Evolutionary conservation across 2,797 vertebrate genomes (phyloP).

Genomic region (Varecia variegata): DNA sequence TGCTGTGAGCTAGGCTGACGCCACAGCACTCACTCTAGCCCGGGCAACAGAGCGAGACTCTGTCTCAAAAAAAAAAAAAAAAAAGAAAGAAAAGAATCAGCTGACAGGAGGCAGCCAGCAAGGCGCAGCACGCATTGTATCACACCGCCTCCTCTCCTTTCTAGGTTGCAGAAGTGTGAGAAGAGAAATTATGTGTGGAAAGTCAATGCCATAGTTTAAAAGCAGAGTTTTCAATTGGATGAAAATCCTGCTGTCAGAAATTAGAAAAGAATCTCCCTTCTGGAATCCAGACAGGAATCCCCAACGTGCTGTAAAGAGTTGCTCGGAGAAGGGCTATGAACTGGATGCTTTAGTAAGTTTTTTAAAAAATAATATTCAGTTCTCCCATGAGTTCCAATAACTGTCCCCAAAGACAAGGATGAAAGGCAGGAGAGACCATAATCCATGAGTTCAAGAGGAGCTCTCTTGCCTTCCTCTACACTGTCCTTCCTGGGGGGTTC

Average conservation of each 20-base stretch:
- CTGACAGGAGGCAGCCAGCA: background rate
- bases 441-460: background rate
- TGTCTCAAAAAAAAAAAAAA: too few species aligned
- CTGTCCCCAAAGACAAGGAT: background rate
- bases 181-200: background rate
- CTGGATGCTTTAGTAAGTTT: background rate
- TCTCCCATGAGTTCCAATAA: background rate
- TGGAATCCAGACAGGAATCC: background rate
- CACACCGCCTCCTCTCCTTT: background rate
- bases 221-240: background rate
- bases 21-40: too few species aligned
- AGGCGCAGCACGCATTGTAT: rapidly evolving
- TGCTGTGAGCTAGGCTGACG: too few species aligned
- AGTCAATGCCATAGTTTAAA: background rate
- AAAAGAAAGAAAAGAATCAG: too few species aligned
- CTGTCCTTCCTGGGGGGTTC: background rate
- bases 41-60: too few species aligned
- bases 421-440: background rate
- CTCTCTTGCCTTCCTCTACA: background rate
- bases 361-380: background rate
- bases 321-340: background rate
- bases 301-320: background rate
- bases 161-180: too few species aligned
- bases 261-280: background rate
- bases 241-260: background rate